Evolutionary conservation across 2,888 invertebrate species (phyloP).

Genomic region (Thelaira solivaga): DNA sequence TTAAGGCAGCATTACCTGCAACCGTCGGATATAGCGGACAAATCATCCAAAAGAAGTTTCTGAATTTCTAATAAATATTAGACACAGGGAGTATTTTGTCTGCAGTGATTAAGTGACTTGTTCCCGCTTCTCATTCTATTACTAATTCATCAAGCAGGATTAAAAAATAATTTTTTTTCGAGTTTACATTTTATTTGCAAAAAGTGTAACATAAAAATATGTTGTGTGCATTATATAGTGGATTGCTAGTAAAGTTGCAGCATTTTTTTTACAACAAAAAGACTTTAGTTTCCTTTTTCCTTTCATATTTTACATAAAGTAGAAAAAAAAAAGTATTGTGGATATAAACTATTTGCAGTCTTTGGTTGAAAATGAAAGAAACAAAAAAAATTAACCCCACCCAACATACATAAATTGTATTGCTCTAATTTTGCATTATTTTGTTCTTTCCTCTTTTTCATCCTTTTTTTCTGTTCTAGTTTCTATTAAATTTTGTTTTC

Average conservation of each 20-base stretch:
- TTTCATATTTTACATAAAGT: not conserved
- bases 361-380: not conserved
- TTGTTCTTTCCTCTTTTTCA: not conserved
- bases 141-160: too few species aligned
- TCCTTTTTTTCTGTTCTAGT: conserved; percentile 19
- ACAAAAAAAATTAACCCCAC: conserved; percentile 4
- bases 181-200: not conserved
- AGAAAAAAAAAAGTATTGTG: conserved; percentile 7
- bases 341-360: conserved; percentile 22
- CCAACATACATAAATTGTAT: conserved; percentile 5
- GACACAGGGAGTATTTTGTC: too few species aligned
- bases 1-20: too few species aligned
- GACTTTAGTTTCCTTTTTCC: not conserved
- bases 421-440: conserved; percentile 31
- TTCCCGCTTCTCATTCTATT: too few species aligned
- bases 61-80: too few species aligned
- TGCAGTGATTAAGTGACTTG: too few species aligned
- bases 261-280: conserved; percentile 3
- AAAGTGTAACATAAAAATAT: conserved; percentile 15
- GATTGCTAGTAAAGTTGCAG: conserved; percentile 2
- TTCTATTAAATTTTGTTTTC: conserved; percentile 5
- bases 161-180: not conserved
- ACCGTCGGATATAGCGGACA: too few species aligned
- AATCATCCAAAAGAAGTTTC: too few species aligned
- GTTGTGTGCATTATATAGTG: not conserved